These are phyloP conservation scores for Danio tinwini DNA, from an alignment of 2,797 vertebrate species.

Conservation along the genomic window DNA sequence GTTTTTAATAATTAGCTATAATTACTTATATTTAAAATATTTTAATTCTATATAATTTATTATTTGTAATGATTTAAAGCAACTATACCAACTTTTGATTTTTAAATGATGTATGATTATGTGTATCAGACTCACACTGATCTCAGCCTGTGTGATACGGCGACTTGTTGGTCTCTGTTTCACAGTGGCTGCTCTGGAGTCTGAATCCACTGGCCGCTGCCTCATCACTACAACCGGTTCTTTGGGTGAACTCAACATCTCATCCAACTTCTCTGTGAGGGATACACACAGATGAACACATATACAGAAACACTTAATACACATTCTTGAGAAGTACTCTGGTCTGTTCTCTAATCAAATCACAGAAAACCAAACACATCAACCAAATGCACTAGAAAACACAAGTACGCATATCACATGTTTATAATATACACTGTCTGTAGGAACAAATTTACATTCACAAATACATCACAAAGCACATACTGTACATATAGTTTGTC, in stretches of 20 bases:
- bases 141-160: conserved; percentile 93
- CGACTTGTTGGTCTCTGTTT: conserved; percentile 94
- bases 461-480: conserved; percentile 20
- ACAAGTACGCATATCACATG: conserved; percentile 12
- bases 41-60: not conserved
- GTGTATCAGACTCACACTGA: conserved; percentile 81
- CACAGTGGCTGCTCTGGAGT: conserved; percentile 93
- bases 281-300: conserved; percentile 38
- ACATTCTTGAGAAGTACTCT: not conserved
- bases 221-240: conserved; percentile 87
- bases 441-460: conserved; percentile 31
- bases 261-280: conserved; percentile 91
- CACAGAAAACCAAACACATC: conserved; percentile 10
- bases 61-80: not conserved
- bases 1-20: too few species aligned
- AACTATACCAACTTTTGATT: not conserved
- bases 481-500: not conserved
- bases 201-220: conserved; percentile 82
- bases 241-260: conserved; percentile 82
- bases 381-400: conserved; percentile 17
- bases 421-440: conserved; percentile 10
- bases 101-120: not conserved
- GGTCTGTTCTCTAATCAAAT: conserved; percentile 8
- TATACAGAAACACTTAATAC: conserved; percentile 15
- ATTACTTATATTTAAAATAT: not conserved